Evolutionary conservation across 1,140 invertebrate species (phyloP), one percentile per base, ranked within the genome.

Genomic region (Rhagoletis zephyria): DNA sequence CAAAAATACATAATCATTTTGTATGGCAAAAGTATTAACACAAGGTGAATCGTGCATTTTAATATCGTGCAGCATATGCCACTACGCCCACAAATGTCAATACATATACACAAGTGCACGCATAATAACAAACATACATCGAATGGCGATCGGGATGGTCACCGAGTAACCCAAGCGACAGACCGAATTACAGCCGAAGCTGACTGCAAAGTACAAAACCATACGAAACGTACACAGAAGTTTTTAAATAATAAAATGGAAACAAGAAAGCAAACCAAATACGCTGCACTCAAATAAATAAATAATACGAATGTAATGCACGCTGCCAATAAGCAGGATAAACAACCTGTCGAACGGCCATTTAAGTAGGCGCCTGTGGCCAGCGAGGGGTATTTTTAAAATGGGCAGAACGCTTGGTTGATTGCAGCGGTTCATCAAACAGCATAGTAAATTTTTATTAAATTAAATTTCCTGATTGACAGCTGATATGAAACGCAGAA

Each of bases 401-500:
- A 7, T 56, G 51, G 2, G 51, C 51, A 1, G 51, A 56, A 10
- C 51, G 51, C 51, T 7, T 56, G 51, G 12, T 12, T 56, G 51
- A 3, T 12, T 48, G 42, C 16, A n/a, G 12, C 42, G 42, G n/a
- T 45, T 30, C 30, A 74, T 45, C 67, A 74, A 74, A 42, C 67
- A 14, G 42, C 42, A 74, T 48, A 48, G 14, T 74, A 74, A 74
- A 45, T 45, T 74, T 74, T 45, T 74, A 74, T 74, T 74, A 74
- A 74, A 74, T 74, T 74, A 48, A 74, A 74, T 48, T 74, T 74
- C 67, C 7, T 3, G 67, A 74, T 74, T 74, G 67, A 74, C 67
- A 74, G 67, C 45, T 45, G 67, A 74, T 74, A 74, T 74, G 45
- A 48, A 45, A 30, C 5, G 64, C 4, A 67, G 19, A 30, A 30